These are phyloP conservation scores for Macropodus opercularis DNA, from an alignment of 2,797 vertebrate species.

Conservation along the genomic window DNA sequence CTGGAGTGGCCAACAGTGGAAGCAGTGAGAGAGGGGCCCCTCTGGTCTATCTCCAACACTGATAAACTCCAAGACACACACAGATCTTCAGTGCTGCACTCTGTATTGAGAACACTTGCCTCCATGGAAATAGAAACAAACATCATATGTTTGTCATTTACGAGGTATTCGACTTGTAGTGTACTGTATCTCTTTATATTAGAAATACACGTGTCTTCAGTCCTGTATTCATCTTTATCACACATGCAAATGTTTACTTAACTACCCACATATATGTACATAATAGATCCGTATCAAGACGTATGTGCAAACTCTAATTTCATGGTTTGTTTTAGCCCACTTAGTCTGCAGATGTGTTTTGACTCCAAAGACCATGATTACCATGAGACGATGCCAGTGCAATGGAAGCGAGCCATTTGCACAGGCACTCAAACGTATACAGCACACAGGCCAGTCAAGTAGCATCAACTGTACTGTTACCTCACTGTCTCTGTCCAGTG, in stretches of 20 bases:
- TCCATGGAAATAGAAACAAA: constrained; percentile 30
- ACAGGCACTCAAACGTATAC: no score
- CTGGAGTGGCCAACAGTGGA: constrained; percentile 28
- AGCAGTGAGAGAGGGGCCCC: constrained; percentile 28
- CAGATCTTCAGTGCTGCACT: constrained; percentile 33
- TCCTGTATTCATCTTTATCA: constrained; percentile 23
- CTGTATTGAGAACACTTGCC: constrained; percentile 21
- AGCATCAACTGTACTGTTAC: constrained; percentile 93
- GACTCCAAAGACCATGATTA: constrained; percentile 46
- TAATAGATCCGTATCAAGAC: constrained; percentile 46
- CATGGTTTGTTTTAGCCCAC: constrained; percentile 46
- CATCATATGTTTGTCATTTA: constrained; percentile 32
- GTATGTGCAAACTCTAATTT: constrained; percentile 32
- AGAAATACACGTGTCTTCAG: not conserved
- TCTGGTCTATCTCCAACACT: constrained; percentile 55
- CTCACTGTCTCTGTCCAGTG: constrained; percentile 91
- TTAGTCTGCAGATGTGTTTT: constrained; percentile 56
- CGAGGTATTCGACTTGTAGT: not conserved
- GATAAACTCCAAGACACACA: constrained; percentile 61
- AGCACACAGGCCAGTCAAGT: constrained; percentile 40
- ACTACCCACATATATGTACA: constrained; percentile 36
- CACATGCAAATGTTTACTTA: constrained; percentile 26
- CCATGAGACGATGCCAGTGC: constrained; percentile 39
- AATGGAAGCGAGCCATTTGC: constrained; percentile 33
- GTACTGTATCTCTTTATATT: not conserved